Evolutionary conservation across 2,888 invertebrate genomes (phyloP).

Genomic region (Pocota personata): DNA sequence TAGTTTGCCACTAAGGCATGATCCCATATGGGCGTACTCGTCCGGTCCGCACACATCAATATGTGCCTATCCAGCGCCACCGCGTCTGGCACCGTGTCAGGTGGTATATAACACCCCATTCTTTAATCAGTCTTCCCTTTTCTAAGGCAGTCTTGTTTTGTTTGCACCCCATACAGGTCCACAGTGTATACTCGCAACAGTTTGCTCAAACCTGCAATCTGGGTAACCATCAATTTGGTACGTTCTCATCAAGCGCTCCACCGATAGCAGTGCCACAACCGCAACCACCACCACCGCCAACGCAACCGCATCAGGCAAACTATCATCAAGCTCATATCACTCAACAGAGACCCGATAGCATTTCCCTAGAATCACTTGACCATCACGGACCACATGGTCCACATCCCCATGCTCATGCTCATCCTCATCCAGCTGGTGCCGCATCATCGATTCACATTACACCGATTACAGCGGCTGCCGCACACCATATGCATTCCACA

Average conservation of each 20-base stretch:
- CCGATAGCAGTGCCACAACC: constrained; percentile 78
- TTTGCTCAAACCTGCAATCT: constrained; percentile 80
- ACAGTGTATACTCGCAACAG: constrained; percentile 82
- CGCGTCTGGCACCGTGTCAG: constrained; percentile 82
- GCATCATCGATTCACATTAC: constrained; percentile 82
- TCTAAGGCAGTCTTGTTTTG: neutral
- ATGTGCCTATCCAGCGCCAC: constrained; percentile 83
- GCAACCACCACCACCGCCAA: constrained; percentile 77
- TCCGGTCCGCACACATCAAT: constrained; percentile 83
- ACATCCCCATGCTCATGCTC: constrained; percentile 79
- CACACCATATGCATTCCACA: constrained; percentile 81
- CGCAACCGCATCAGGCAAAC: constrained; percentile 81
- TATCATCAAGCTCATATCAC: constrained; percentile 78
- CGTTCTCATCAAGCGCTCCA: constrained; percentile 78
- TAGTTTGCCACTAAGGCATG: constrained; percentile 84
- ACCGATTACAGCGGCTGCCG: constrained; percentile 80
- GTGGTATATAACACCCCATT: constrained; percentile 40
- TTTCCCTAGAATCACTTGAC: constrained; percentile 63
- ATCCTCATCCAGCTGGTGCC: constrained; percentile 79
- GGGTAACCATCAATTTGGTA: constrained; percentile 78
- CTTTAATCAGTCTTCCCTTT: neutral
- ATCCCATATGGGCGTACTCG: constrained; percentile 84
- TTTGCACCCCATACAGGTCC: constrained; percentile 74
- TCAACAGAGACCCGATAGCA: constrained; percentile 79
- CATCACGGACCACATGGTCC: constrained; percentile 79